Conservation (phyloP, 2,888 invertebrate species). For the Drepana falcataria region DNA sequence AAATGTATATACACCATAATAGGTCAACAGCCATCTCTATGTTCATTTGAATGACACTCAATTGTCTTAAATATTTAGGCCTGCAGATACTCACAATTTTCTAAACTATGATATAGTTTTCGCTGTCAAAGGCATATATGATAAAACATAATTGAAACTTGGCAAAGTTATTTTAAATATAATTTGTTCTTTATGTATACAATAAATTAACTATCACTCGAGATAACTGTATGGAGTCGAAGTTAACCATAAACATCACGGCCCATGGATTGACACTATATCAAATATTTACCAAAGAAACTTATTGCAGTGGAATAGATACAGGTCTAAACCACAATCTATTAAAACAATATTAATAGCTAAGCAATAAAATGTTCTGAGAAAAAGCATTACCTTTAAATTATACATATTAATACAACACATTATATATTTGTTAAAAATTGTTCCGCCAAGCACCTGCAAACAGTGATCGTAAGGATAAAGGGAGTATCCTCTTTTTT, state of each 20-base stretch:
- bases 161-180: not conserved
- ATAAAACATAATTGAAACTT: too few species aligned
- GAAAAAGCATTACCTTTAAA: not conserved
- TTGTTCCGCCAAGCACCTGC: not conserved
- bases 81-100: slow-evolving; percentile 7
- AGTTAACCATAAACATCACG: not conserved
- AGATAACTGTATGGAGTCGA: too few species aligned
- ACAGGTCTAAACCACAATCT: not conserved
- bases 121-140: too few species aligned
- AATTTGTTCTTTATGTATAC: not conserved
- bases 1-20: slow-evolving; percentile 18
- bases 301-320: not conserved
- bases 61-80: slow-evolving; percentile 11
- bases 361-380: not conserved
- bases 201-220: not conserved
- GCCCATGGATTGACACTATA: not conserved
- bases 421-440: not conserved
- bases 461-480: not conserved
- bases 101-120: too few species aligned
- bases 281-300: not conserved
- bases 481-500: not conserved
- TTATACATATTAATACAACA: not conserved
- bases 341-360: not conserved
- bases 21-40: not conserved
- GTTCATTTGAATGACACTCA: not conserved